Evolutionary conservation across 2,113 vertebrate species (phyloP).

Genomic region (Aldabrachelys gigantea): DNA sequence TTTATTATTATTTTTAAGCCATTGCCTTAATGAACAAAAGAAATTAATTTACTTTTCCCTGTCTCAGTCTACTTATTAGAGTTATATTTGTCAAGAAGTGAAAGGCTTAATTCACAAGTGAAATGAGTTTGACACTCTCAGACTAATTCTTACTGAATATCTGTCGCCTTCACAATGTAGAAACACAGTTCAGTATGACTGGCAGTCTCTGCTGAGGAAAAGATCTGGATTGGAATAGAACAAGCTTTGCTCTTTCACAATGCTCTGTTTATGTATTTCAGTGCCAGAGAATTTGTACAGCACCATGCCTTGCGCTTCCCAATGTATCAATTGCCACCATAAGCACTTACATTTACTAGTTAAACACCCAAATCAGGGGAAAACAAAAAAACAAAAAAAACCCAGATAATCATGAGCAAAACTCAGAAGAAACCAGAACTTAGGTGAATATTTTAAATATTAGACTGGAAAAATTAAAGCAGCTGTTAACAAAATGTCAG

Average conservation of each 20-base stretch:
- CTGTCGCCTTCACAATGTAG: not conserved
- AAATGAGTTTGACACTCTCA: slow-evolving; percentile 26
- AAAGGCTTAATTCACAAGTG: slow-evolving; percentile 20
- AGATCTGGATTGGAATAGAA: not conserved
- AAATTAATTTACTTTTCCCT: not conserved
- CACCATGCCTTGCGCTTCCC: not conserved
- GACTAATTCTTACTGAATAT: not conserved
- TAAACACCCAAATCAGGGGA: not conserved
- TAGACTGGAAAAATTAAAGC: not conserved
- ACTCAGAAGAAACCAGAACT: not conserved
- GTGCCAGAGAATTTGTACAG: not conserved
- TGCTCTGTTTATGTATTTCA: not conserved
- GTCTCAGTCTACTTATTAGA: not conserved
- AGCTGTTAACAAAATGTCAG: not conserved
- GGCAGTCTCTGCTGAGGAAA: slow-evolving; percentile 13
- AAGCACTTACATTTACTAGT: not conserved
- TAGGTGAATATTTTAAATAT: not conserved
- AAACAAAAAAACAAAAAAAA: not conserved
- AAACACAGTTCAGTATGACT: not conserved
- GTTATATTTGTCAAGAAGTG: not conserved
- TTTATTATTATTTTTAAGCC: not conserved
- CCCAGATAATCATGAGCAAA: not conserved
- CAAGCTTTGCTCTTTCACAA: not conserved
- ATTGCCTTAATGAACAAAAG: not conserved
- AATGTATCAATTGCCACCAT: not conserved